Base-by-base conservation (phyloP, 2,888 invertebrate genomes). In the Xestia c-nigrum region DNA sequence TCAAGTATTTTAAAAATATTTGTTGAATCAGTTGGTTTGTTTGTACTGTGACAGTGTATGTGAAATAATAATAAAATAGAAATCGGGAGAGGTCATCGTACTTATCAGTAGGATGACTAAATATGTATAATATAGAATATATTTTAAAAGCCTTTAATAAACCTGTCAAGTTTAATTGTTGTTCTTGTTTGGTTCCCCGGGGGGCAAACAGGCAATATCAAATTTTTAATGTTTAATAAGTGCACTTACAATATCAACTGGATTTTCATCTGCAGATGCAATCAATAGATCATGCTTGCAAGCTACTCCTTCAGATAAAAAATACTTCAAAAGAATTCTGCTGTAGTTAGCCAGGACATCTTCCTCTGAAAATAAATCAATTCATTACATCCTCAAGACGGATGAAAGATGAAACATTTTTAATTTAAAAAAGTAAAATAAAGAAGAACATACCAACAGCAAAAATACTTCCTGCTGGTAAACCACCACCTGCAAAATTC, bases 241-340 rank as follows among this genome's bases (percentile, higher is more conserved):
- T n/a, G 43, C 61, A 94, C 97, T 96, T 94, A 98, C 97, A 90
- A 98, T 95, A 80, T 97, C 96, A 19, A 95, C 92, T 40, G 98
- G 97, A 90, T 97, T 97, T 76, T 97, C 97, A 94, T 98, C 98
- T 88, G 98, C 97, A 86, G 98, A 98, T 76, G 98, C 98, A 80
- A 99, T 92, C 81, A 98, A 97, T 46, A 98, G 91, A 46, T 97
- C 96, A 94, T 99, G 99, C 57, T 97, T 97, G 83, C 97, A 98
- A 43, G 98, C 97, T 31, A 98, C 96, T 59, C 99, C 99, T 96
- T 99, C 99, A n/a, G 99, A 98, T 84, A 99, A 94, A 89, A 98
- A 99, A 93, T 99, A 99, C 93, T 98, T 99, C 38, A 97, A 94
- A 88, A 99, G 94, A 69, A 98, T 97, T 92, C 98, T 97, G 71